Evolutionary conservation across 53 echinoderm and acorn worm genomes (phyloP).

Genomic region (Luidia sarsii): DNA sequence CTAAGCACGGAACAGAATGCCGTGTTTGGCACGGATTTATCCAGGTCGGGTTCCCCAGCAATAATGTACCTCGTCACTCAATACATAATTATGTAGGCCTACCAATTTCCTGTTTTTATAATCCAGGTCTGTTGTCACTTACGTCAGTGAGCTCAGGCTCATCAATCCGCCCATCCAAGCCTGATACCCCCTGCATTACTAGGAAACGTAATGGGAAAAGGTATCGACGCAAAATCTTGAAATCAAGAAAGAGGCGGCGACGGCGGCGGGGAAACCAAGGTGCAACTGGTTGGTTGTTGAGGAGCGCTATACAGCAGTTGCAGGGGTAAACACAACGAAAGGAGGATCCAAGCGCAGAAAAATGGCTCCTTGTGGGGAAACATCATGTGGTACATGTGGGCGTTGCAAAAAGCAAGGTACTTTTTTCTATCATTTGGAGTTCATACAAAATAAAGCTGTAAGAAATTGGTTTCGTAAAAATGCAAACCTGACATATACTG

Average conservation of each 20-base stretch:
- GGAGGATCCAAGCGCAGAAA: slow-evolving; percentile 2
- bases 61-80: no score
- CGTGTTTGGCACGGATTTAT: slow-evolving; percentile 4
- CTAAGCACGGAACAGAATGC: no score
- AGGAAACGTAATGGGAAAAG: neutral
- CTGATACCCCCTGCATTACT: neutral
- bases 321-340: slow-evolving; percentile 18
- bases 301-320: neutral
- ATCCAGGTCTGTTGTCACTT: neutral
- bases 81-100: neutral
- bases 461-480: slow-evolving; percentile 19
- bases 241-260: neutral
- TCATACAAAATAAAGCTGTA: slow-evolving; percentile 7
- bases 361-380: slow-evolving; percentile 13
- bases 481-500: slow-evolving; percentile 8
- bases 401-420: neutral
- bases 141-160: neutral
- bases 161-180: neutral
- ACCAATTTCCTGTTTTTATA: neutral
- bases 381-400: slow-evolving; percentile 2
- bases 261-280: neutral
- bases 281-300: neutral
- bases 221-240: neutral
- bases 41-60: neutral
- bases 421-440: slow-evolving; percentile 1